Evolutionary conservation across 2,888 invertebrate species (phyloP).

Genomic region (Drosophila eohydei): DNA sequence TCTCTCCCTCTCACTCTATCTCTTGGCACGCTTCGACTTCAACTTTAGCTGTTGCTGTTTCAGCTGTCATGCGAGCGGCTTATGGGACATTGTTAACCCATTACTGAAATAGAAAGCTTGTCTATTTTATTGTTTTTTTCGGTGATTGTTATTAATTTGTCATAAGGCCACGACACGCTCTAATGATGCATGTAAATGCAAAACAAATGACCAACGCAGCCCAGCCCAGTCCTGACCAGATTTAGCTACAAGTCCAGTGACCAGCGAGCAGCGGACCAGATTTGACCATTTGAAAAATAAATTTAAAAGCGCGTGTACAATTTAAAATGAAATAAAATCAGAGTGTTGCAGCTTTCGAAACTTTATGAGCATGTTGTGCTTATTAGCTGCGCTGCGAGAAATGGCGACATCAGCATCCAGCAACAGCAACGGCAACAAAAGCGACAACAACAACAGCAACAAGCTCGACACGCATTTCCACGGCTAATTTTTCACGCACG

Average conservation of each 20-base stretch:
- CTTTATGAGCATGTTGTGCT: slow-evolving; percentile 79
- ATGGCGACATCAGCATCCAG: slow-evolving; percentile 71
- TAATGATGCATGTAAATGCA: slow-evolving; percentile 76
- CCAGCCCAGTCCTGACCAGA: neutral
- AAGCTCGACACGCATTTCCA: slow-evolving; percentile 72
- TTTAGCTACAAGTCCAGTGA: neutral
- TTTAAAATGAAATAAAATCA: slow-evolving; percentile 73
- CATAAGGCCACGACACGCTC: slow-evolving; percentile 60
- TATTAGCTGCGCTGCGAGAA: slow-evolving; percentile 75
- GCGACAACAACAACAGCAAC: slow-evolving; percentile 47
- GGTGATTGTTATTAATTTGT: slow-evolving; percentile 69
- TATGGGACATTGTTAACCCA: slow-evolving; percentile 38
- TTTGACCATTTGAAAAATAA: slow-evolving; percentile 36
- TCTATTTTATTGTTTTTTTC: slow-evolving; percentile 35
- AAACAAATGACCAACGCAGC: slow-evolving; percentile 42
- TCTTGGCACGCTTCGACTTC: slow-evolving; percentile 53
- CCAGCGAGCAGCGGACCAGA: slow-evolving; percentile 13
- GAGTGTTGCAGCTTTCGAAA: slow-evolving; percentile 72
- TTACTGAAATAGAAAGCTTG: slow-evolving; percentile 74
- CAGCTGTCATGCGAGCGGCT: slow-evolving; percentile 44
- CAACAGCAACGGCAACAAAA: slow-evolving; percentile 53
- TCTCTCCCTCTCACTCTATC: neutral
- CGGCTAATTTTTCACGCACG: slow-evolving; percentile 77
- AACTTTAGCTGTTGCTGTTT: slow-evolving; percentile 13
- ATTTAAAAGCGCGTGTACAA: slow-evolving; percentile 65